Base-by-base conservation (phyloP, 2,113 vertebrate genomes). In the Ciconia boyciana region DNA sequence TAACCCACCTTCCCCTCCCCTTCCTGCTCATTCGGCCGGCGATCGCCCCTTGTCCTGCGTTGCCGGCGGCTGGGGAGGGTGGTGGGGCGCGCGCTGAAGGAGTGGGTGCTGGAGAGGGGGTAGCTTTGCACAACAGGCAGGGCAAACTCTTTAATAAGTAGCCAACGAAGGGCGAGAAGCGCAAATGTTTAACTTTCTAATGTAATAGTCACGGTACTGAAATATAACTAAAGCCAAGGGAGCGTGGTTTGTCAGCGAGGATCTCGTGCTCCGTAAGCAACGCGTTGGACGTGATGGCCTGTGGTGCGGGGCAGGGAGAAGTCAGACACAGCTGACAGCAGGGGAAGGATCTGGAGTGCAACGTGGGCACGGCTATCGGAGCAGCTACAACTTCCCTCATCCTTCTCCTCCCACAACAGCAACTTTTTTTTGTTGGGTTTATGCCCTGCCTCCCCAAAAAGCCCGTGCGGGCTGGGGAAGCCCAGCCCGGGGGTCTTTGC, bases 251-350 rank as follows among this genome's bases (percentile, higher is more conserved):
- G 44, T 29, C 32, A 11, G 36, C 0, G 1, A 32, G 65, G 54
- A 16, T 34, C 58, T 28, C 1, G 4, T 15, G 39, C 48, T 55
- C 65, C 24, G 1, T 3, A 3, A 18, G 78, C 21, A 5, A 29
- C 15, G 60, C 2, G 25, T 31, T 10, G 4, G 77, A 29, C 3
- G 54, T 7, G 54, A 8, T 36, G 24, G 4, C 24, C 41, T 2
- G 3, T 3, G 36, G 52, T 11, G 48, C 11, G 43, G 41, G 66
- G 65, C 21, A 22, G 44, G 4, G 1, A 24, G 43, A 6, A 18
- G 34, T 9, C 19, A 6, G 39, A 13, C 39, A 2, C 31, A 1
- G 41, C 57, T 34, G n/a, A 13, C 0, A 0, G 4, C 2, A 3
- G 31, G 51, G 32, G 11, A n/a, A 13, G 6, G 18, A 5, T 6